These are phyloP conservation scores for Cynopterus brachyotis DNA, from an alignment of 2,113 vertebrate genomes.

Conservation along the genomic window DNA sequence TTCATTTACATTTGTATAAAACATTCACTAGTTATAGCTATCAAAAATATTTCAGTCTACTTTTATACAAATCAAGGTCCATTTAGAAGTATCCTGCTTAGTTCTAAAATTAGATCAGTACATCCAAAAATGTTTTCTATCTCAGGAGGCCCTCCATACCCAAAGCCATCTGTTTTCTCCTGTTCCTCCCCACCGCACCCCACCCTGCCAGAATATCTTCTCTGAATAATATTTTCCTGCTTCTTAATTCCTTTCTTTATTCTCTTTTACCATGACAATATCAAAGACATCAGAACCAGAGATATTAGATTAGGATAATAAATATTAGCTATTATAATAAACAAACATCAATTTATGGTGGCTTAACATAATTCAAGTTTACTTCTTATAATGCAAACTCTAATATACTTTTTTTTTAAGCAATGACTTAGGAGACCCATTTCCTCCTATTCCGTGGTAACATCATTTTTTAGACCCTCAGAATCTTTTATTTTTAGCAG, in stretches of 20 bases:
- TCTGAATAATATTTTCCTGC: background rate
- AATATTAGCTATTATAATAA: background rate
- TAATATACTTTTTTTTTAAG: background rate
- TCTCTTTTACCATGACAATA: background rate
- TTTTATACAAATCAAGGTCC: background rate
- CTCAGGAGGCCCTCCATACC: background rate
- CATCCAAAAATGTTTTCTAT: background rate
- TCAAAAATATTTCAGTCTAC: background rate
- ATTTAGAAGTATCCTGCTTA: background rate
- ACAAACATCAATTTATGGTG: background rate
- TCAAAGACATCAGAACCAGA: background rate
- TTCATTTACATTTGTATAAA: slow-evolving; percentile 9
- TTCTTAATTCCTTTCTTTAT: background rate
- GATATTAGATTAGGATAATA: background rate
- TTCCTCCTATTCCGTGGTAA: background rate
- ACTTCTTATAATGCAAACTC: background rate
- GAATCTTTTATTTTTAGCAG: background rate
- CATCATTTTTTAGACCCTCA: background rate
- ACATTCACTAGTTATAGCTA: background rate
- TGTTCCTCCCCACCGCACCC: background rate
- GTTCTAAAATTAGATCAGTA: slow-evolving; percentile 49
- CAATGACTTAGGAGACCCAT: background rate
- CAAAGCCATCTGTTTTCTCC: background rate
- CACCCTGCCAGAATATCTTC: background rate
- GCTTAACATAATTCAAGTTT: background rate